Evolutionary conservation across 2,113 vertebrate species (phyloP).

Genomic region (Microtus pennsylvanicus): DNA sequence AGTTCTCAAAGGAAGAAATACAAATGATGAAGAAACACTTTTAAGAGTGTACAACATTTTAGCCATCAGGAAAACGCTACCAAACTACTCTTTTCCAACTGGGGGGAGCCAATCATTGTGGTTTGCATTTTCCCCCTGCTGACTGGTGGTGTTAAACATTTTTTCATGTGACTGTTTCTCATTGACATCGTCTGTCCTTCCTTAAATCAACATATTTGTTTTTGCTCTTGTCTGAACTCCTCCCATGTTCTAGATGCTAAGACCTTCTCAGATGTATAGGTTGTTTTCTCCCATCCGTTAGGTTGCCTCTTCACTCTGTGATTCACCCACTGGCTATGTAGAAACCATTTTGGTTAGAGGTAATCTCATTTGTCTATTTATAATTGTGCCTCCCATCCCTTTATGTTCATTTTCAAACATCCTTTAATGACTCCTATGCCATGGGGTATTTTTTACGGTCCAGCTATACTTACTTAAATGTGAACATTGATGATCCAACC

Average conservation of each 20-base stretch:
- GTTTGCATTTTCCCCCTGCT: neutral
- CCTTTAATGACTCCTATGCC: neutral
- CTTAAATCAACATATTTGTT: neutral
- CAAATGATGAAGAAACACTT: neutral
- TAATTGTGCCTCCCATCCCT: neutral
- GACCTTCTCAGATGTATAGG: neutral
- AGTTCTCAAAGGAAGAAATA: neutral
- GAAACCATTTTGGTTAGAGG: neutral
- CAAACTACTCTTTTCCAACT: neutral
- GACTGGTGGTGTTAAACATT: neutral
- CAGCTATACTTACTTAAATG: neutral
- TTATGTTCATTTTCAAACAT: neutral
- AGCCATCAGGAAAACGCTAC: neutral
- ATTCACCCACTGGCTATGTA: neutral
- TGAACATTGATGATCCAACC: neutral
- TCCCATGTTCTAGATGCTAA: neutral
- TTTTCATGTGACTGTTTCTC: neutral
- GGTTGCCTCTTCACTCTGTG: neutral
- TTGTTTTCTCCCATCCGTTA: neutral
- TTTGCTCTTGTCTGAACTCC: neutral
- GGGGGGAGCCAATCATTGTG: neutral
- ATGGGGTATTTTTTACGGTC: neutral
- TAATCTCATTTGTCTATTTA: neutral
- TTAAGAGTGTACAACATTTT: neutral
- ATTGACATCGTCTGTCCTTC: neutral